Evolutionary conservation across 2,888 invertebrate genomes (phyloP).

Genomic region (Yponomeuta plumbellus): DNA sequence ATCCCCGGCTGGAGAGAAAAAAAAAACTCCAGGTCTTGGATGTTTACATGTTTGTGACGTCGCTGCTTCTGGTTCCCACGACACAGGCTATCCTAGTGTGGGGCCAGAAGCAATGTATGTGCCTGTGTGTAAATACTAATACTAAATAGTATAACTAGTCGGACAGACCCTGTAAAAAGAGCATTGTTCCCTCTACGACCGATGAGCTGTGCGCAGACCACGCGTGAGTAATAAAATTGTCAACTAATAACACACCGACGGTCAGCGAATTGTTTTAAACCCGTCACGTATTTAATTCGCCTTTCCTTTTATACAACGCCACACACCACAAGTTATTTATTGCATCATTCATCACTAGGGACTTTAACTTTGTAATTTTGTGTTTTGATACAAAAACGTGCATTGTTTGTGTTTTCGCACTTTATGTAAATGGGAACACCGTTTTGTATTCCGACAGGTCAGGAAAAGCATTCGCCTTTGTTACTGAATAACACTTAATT

Average conservation of each 20-base stretch:
- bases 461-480: no score
- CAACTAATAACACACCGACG: conserved; percentile 24
- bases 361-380: conserved; percentile 2
- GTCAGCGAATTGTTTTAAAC: conserved; percentile 25
- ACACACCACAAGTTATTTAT: conserved; percentile 12
- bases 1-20: no score
- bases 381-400: not conserved
- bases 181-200: conserved; percentile 19
- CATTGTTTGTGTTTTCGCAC: not conserved
- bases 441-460: not conserved
- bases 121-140: no score
- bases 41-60: no score
- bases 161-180: no score
- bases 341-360: conserved; percentile 5
- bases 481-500: no score
- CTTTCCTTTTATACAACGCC: not conserved
- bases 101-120: no score
- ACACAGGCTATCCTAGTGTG: no score
- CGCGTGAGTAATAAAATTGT: conserved; percentile 25
- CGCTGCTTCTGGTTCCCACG: no score
- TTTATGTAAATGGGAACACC: not conserved
- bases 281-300: conserved; percentile 21
- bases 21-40: no score
- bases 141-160: no score
- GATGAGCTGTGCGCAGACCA: conserved; percentile 16